Conservation (phyloP, 2,888 invertebrate species). For the Allolobophora icterica region DNA sequence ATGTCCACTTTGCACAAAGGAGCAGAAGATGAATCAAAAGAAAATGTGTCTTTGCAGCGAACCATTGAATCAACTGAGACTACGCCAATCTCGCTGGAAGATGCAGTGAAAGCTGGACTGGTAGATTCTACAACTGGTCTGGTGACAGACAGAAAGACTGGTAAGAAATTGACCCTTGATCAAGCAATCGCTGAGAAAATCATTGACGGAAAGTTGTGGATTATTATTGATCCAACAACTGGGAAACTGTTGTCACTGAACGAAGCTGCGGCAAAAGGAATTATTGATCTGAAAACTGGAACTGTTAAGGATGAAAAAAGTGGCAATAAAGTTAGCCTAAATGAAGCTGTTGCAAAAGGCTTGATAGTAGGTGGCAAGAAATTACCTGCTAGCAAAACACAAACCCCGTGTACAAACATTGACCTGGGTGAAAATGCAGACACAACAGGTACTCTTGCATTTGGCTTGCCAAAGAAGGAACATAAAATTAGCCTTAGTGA, state of each 20-base stretch:
- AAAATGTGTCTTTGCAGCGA: neutral
- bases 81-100: slow-evolving; percentile 56
- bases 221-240: slow-evolving; percentile 27
- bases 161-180: slow-evolving; percentile 14
- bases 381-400: too few species aligned
- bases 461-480: neutral
- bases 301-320: neutral
- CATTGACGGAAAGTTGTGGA: slow-evolving; percentile 75
- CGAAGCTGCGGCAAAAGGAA: slow-evolving; percentile 5
- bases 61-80: neutral
- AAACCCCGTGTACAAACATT: too few species aligned
- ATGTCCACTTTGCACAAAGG: neutral
- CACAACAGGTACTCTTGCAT: too few species aligned
- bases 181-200: slow-evolving; percentile 73
- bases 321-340: neutral
- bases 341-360: neutral
- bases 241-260: slow-evolving; percentile 12
- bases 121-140: slow-evolving; percentile 36
- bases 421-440: too few species aligned
- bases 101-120: slow-evolving; percentile 70
- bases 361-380: neutral
- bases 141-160: slow-evolving; percentile 38
- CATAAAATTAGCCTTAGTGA: neutral
- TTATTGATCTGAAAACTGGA: slow-evolving; percentile 33
- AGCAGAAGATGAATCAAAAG: neutral